Evolutionary conservation across 1,140 invertebrate species (phyloP), one percentile per base, ranked within the genome.

Genomic region (Solenopsis invicta): DNA sequence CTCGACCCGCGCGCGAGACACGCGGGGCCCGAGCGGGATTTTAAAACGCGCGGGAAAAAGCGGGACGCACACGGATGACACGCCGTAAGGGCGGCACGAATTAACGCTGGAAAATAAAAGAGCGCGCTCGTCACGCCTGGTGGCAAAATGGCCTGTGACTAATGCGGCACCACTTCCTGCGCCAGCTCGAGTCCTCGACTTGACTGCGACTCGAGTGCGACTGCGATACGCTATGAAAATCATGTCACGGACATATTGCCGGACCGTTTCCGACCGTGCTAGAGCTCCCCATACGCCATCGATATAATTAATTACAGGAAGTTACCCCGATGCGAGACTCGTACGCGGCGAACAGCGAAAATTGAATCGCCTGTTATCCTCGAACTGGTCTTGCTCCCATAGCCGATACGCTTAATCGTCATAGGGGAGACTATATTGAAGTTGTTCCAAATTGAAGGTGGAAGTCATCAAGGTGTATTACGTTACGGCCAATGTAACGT

Each of bases 81-180:
- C 34, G 71, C 52, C 74, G 77, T 85, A 88, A 80, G 88, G 82
- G 85, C 85, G 86, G 86, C 87, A 91, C 90, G 93, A 94, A 95
- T 95, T 94, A 94, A 94, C 94, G 92, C 92, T 94, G 66, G 82
- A 88, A 89, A 91, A 93, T 91, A 92, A 94, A 94, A 93, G 90
- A 93, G 90, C 91, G 91, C 92, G 88, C 91, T 86, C 94, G 94
- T 95, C 94, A 95, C 94, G 94, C 93, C 93, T 94, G 94, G 92
- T 95, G 92, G 92, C 91, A 95, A 95, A 95, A 95, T 95, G 94
- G 93, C 88, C 94, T 94, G 94, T 95, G 94, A 95, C 94, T 95
- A 95, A 95, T 94, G 93, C 91, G 81, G 86, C 90, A 92, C 78
- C 87, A 90, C 69, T 90, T 76, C 84, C 52, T 54, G 50, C 69